Evolutionary conservation across 2,797 vertebrate genomes (phyloP), one percentile per base, ranked within the genome.

Genomic region (Lagorchestes hirsutus): DNA sequence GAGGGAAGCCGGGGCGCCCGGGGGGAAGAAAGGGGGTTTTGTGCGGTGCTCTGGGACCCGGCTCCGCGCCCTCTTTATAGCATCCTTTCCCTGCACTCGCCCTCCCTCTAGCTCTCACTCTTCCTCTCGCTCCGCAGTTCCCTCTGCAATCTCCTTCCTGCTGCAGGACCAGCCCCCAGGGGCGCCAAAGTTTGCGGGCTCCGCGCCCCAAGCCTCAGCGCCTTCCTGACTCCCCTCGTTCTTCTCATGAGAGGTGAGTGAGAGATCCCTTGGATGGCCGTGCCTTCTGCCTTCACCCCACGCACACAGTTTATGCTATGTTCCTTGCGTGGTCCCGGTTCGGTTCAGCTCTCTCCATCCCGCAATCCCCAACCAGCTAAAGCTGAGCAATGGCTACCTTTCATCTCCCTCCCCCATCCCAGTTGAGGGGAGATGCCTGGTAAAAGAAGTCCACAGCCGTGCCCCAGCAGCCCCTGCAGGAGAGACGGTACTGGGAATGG

Each of bases 21-120:
- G 94, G 95, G 94, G 94, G 54, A 97, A 97, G 97, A 97, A 97
- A 97, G 93, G 96, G 97, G 97, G 96, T 98, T 98, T 97, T 98
- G 97, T 98, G 97, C 91, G 29, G 91, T 93, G 95, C 95, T 94
- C 55, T 58, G 94, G 95, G n/a, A 95, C 91, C 94, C 93, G 92
- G 96, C 97, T 96, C 96, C 96, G 97, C 97, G 97, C 97, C 96
- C 97, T 95, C 96, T 95, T 92, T 92, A 55, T 92, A 93, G 92
- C 92, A 90, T 90, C 94, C 67, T 95, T 91, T 94, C 90, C 97
- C 29, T 3, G 95, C 95, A 93, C 91, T 95, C 94, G 95, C 97
- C 74, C 40, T 82, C 74, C 40, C 74, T 82, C 74, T 46, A 82
- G 74, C 74, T 82, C 74, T 82, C 74, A 46, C 74, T 82, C 74